Evolutionary conservation across 1,140 invertebrate genomes (phyloP), one percentile per base, ranked within the genome.

Genomic region (Acromyrmex charruanus): DNA sequence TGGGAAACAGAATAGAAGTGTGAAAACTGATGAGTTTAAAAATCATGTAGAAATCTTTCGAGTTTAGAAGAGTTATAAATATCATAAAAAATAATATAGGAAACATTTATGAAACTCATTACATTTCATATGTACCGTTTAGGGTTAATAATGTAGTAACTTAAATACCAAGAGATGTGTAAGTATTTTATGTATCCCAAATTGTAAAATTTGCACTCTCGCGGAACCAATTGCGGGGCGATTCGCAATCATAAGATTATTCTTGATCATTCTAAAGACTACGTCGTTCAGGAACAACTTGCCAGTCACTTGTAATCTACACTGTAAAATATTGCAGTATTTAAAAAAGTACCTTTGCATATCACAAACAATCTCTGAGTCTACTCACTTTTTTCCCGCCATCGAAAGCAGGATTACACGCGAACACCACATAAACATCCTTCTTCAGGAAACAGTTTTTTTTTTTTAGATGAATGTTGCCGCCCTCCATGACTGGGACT

Each of bases 261-360:
- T 59, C 39, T 59, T 53, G 14, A 49, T 74, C 53, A 18, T 72
- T 55, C 59, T 84, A 84, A 84, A 28, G 9, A 61, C 58, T 84
- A 84, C 49, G n/a, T 55, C 80, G 39, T 84, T 84, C 80, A 84
- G 80, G 80, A 84, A 84, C 80, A 84, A 84, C 80, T 84, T 75
- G 80, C 80, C 80, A 61, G 80, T 84, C 80, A 84, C 80, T 84
- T 74, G 55, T 75, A 74, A 84, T 84, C 80, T 25, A 25, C 25
- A 84, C 69, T 51, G 55, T 49, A 14, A 82, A 74, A 59, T 53
- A 39, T 49, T 35, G 55, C 12, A 28, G 63, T 84, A 61, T 74
- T 59, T 35, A 21, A 75, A 84, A 51, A 51, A 84, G 28, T 80
- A 80, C 31, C 31, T 39, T 81, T 81, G n/a, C 21, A 25, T 35